Evolutionary conservation across 2,113 vertebrate species (phyloP), one percentile per base, ranked within the genome.

Genomic region (Setophaga coronata): DNA sequence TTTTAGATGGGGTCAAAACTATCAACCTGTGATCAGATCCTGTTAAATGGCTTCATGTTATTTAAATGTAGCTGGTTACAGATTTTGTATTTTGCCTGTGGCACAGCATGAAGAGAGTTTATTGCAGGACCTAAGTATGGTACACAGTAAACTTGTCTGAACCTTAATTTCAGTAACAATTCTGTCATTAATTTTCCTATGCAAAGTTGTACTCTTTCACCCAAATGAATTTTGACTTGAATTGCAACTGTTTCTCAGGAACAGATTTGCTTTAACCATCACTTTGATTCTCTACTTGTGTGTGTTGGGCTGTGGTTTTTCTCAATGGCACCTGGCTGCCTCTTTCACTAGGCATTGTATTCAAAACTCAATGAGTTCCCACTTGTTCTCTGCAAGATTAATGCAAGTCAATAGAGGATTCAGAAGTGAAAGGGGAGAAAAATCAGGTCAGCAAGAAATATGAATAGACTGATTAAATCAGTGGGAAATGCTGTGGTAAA

Each of bases 361-460:
- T 92, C 74, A 56, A 92, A 95, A 74, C 64, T 81, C 76, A 74
- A 19, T 21, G 93, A 89, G 90, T 53, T 93, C 67, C 76, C 43
- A 67, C 85, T 70, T 0, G 1, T 64, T 84, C 79, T 90, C 71
- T 81, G 67, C 38, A 95, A 96, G 95, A 95, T 95, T 96, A 94
- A 93, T 93, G 92, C 85, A 92, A 94, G 82, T 81, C 96, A 96
- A 90, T 83, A 92, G 82, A 50, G 72, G 88, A 93, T 96, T 97
- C 95, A 94, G 60, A 94, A 97, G 56, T 78, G 88, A 93, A 97
- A 93, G 87, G 42, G 58, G 67, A 93, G 54, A 89, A 96, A 96
- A 94, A 97, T 92, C 67, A 82, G 85, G 93, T 94, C 95, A 96
- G 96, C 93, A 96, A 94, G 76, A 96, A 96, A 89, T 96, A 87